Evolutionary conservation across 37 sponge, comb jelly and placozoan species (phyloP).

Genomic region (Cliona cf. orientalis): DNA sequence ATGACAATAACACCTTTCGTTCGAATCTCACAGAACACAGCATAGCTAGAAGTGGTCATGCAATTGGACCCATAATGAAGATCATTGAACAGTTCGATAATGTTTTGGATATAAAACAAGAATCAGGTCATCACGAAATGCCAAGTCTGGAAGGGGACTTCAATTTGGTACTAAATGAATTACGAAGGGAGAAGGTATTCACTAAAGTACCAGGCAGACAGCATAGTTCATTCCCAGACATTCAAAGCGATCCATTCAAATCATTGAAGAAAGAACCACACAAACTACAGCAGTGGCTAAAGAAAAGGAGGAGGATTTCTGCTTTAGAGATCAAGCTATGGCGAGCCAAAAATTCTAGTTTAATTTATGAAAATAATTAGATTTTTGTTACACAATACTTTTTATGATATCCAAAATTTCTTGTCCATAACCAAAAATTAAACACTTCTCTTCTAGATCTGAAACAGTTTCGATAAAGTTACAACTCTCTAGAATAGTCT

Average conservation of each 20-base stretch:
- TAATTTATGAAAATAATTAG: too few species aligned
- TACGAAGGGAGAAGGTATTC: neutral
- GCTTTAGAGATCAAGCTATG: neutral
- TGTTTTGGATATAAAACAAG: neutral
- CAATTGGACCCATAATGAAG: neutral
- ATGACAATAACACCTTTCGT: neutral
- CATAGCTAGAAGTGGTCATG: constrained; percentile 8
- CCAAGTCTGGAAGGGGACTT: neutral
- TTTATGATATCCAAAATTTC: too few species aligned
- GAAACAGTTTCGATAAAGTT: too few species aligned
- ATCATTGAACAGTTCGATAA: neutral
- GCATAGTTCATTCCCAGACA: neutral
- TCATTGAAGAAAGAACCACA: neutral
- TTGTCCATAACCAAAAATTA: too few species aligned
- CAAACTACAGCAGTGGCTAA: neutral
- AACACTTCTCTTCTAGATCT: too few species aligned
- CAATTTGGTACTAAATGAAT: neutral
- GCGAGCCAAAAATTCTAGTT: too few species aligned
- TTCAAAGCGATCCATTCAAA: neutral
- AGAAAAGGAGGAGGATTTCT: neutral
- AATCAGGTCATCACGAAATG: neutral
- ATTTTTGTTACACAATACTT: too few species aligned
- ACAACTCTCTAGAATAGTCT: too few species aligned
- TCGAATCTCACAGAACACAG: neutral
- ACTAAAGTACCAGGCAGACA: neutral